Evolutionary conservation across 2,797 vertebrate genomes (phyloP).

Genomic region (Sebastes steindachneri): DNA sequence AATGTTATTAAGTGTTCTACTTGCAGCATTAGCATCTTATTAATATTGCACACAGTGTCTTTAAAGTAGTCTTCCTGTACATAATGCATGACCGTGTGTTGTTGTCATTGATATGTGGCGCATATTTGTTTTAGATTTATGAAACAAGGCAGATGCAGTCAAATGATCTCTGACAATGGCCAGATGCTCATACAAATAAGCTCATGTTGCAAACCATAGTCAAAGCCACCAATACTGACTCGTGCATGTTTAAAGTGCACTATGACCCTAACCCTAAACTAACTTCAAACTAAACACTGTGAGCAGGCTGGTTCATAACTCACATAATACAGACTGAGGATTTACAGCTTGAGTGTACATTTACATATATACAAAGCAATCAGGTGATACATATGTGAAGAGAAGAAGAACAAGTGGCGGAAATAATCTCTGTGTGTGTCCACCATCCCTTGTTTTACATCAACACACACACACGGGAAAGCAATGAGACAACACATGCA

Average conservation of each 20-base stretch:
- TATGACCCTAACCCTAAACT: background rate
- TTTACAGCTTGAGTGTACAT: background rate
- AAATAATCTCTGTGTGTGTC: slow-evolving; percentile 3
- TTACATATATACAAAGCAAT: background rate
- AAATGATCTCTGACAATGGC: background rate
- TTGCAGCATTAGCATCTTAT: slow-evolving; percentile 49
- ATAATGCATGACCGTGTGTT: slow-evolving; percentile 19
- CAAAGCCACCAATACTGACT: slow-evolving; percentile 1
- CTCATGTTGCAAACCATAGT: background rate
- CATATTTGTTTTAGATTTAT: slow-evolving; percentile 25
- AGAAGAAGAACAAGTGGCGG: background rate
- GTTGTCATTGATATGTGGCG: background rate
- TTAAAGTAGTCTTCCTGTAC: slow-evolving; percentile 8
- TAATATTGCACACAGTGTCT: slow-evolving; percentile 43
- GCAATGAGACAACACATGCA: slow-evolving; percentile 13
- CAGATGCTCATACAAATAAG: background rate
- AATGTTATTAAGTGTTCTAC: slow-evolving; percentile 37
- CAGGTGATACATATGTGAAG: slow-evolving; percentile 37
- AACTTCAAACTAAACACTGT: background rate
- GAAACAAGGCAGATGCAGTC: background rate
- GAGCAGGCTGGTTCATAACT: background rate
- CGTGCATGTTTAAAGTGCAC: background rate
- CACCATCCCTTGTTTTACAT: background rate
- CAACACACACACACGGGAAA: background rate
- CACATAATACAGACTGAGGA: background rate